Percentiles rank a stretch among this genome's conserved stretches.
Evolutionary conservation across 2,888 invertebrate species (phyloP).

Genomic region (Napeogenes inachia): DNA sequence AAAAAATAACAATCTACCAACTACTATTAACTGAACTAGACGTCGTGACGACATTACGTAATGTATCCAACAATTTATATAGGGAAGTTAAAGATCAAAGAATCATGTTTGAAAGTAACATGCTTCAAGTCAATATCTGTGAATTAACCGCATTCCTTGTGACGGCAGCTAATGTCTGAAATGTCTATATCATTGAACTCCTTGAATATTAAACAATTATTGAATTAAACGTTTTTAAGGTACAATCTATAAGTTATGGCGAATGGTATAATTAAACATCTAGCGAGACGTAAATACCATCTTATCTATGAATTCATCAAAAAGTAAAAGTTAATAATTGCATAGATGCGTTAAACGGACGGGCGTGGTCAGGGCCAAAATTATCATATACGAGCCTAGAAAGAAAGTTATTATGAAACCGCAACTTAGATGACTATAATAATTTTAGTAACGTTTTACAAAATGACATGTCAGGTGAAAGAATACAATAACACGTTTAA

Average conservation of each 20-base stretch:
- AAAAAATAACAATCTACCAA: constrained; percentile 6
- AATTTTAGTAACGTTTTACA: not conserved
- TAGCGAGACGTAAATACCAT: not conserved
- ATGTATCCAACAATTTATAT: not conserved
- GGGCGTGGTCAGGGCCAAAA: constrained; percentile 20
- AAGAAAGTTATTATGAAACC: constrained; percentile 24
- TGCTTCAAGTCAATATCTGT: not conserved
- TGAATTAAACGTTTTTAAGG: not conserved
- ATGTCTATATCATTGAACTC: not conserved
- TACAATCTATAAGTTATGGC: constrained; percentile 1
- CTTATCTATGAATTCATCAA: constrained; percentile 23
- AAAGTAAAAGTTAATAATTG: constrained; percentile 63
- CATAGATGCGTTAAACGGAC: constrained; percentile 40
- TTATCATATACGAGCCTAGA: constrained; percentile 19
- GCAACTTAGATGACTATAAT: constrained; percentile 12
- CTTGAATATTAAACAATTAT: constrained; percentile 1
- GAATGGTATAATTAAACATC: not conserved
- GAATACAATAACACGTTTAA: too few species aligned
- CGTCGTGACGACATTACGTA: constrained; percentile 6
- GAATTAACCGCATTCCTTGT: not conserved
- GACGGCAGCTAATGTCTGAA: not conserved
- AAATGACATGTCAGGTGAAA: not conserved
- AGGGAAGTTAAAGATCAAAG: constrained; percentile 1
- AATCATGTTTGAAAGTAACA: constrained; percentile 1
- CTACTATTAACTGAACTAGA: not conserved